Percentiles rank a stretch among this genome's conserved stretches.
Evolutionary conservation across 2,113 vertebrate genomes (phyloP).

Genomic region (Aspidoscelis tigris): DNA sequence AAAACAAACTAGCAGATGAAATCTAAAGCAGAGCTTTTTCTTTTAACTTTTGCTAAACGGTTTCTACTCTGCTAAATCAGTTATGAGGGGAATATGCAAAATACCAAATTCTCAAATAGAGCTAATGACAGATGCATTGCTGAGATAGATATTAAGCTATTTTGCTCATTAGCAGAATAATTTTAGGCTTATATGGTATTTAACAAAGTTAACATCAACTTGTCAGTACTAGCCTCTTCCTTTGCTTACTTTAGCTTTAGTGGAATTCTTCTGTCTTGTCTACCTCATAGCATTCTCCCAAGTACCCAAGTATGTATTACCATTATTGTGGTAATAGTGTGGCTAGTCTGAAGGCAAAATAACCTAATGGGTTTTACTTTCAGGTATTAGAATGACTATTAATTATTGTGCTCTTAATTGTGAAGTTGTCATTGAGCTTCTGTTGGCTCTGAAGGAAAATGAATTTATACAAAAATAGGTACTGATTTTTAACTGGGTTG

Average conservation of each 20-base stretch:
- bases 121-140: slow-evolving; percentile 6
- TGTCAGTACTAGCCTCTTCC: slow-evolving; percentile 17
- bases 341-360: neutral
- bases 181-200: slow-evolving; percentile 4
- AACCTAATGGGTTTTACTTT: slow-evolving; percentile 33
- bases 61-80: neutral
- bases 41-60: neutral
- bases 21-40: neutral
- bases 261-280: neutral
- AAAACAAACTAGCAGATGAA: neutral
- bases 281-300: slow-evolving; percentile 3
- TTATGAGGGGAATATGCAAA: neutral
- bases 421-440: neutral
- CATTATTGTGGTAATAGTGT: slow-evolving; percentile 3
- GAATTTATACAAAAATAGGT: neutral
- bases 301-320: neutral
- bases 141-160: slow-evolving; percentile 23
- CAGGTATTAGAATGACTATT: neutral
- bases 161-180: slow-evolving; percentile 24
- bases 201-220: neutral
- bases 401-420: neutral
- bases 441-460: neutral
- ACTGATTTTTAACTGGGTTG: neutral
- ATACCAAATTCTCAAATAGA: neutral
- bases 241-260: neutral